Conservation (phyloP, 2,797 vertebrate species). For the Molothrus aeneus region DNA sequence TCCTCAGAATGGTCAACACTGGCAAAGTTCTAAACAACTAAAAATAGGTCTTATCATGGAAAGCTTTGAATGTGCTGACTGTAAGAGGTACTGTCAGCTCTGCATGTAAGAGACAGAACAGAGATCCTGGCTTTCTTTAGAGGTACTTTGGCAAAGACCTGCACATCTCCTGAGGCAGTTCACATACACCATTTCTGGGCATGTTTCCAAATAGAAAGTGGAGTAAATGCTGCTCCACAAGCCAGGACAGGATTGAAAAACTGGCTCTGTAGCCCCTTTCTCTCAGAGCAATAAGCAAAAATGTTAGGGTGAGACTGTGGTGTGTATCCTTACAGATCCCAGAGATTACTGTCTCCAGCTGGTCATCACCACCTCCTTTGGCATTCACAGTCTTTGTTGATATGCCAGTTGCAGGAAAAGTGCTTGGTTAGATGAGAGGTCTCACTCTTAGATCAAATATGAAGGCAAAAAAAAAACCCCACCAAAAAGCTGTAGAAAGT, state of each 20-base stretch:
- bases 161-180: slow-evolving; percentile 36
- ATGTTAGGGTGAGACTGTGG: background rate
- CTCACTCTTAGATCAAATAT: background rate
- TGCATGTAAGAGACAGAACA: background rate
- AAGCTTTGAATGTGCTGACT: slow-evolving; percentile 9
- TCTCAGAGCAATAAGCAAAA: background rate
- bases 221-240: slow-evolving; percentile 28
- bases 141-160: slow-evolving; percentile 15
- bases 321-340: background rate
- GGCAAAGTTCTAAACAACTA: background rate
- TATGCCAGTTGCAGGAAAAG: background rate
- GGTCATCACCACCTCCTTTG: background rate
- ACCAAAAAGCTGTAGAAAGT: background rate
- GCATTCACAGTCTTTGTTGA: background rate
- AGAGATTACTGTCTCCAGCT: slow-evolving; percentile 11
- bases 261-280: background rate
- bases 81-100: background rate
- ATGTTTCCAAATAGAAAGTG: background rate
- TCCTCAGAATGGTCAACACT: slow-evolving; percentile 12
- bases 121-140: background rate
- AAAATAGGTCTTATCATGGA: background rate
- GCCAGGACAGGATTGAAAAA: slow-evolving; percentile 27
- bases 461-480: background rate
- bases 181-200: background rate
- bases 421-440: background rate